Conservation (phyloP, 1,140 invertebrate species). For the Charaxes varanes region DNA sequence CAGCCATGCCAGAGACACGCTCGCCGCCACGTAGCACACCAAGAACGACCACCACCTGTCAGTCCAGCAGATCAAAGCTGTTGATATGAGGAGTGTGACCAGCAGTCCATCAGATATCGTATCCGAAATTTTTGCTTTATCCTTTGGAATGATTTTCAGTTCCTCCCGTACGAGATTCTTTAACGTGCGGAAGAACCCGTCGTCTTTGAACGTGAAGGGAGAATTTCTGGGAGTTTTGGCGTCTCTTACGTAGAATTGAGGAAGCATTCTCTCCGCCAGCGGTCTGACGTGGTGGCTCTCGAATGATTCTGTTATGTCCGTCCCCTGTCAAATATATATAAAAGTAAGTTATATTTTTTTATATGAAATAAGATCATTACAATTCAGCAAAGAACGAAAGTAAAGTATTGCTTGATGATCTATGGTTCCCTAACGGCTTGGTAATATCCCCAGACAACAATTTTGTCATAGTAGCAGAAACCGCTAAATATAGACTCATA, state of each 20-base stretch:
- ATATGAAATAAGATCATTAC: too few relatives aligned
- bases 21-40: conserved; percentile 38
- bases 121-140: conserved; percentile 27
- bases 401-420: conserved; percentile 79
- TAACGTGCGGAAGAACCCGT: conserved; percentile 82
- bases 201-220: conserved; percentile 78
- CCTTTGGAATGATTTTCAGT: conserved; percentile 56
- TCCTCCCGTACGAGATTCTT: conserved; percentile 75
- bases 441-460: conserved; percentile 83
- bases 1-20: conserved; percentile 74
- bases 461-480: conserved; percentile 84
- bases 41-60: conserved; percentile 37
- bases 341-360: too few relatives aligned
- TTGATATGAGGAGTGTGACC: conserved; percentile 27
- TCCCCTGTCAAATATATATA: conserved; percentile 75
- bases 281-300: conserved; percentile 77
- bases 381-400: conserved; percentile 72
- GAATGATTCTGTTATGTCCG: conserved; percentile 85
- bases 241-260: conserved; percentile 76
- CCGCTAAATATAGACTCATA: conserved; percentile 66
- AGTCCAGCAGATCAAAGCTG: conserved; percentile 37
- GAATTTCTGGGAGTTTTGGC: conserved; percentile 75
- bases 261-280: conserved; percentile 72
- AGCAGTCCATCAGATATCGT: conserved; percentile 48
- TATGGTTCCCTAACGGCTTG: conserved; percentile 90